Percentiles rank a stretch among this genome's conserved stretches.
These are phyloP conservation scores for Psilopsiagon aurifrons DNA, from an alignment of 2,113 vertebrate species.

Conservation along the genomic window DNA sequence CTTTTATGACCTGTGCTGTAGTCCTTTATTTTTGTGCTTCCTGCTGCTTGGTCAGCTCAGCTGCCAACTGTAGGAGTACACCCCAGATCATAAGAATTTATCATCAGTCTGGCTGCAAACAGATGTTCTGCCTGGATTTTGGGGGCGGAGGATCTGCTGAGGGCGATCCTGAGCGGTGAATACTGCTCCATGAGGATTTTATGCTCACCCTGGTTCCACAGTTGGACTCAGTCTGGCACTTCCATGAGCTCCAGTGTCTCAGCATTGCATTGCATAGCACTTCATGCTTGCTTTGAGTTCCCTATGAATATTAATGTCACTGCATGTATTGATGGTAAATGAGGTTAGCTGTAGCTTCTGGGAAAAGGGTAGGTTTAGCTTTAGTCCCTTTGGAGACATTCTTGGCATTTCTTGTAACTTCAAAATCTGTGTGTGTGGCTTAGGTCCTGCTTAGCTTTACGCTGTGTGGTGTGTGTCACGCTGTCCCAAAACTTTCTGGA, in stretches of 20 bases:
- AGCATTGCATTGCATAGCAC: not conserved
- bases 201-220: not conserved
- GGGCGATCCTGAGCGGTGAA: accelerated
- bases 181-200: not conserved
- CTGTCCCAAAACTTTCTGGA: not conserved
- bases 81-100: not conserved
- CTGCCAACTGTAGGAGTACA: not conserved
- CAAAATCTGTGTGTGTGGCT: not conserved
- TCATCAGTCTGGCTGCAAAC: not conserved
- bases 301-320: not conserved
- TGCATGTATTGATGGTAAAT: not conserved
- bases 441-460: not conserved
- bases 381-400: not conserved
- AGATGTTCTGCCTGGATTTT: not conserved
- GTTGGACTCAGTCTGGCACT: not conserved
- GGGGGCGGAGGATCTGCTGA: not conserved
- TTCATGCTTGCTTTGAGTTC: not conserved
- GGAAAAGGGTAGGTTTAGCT: not conserved
- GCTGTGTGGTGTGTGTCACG: not conserved
- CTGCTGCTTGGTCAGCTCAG: not conserved
- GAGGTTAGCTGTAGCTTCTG: not conserved
- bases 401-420: not conserved
- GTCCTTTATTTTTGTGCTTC: not conserved
- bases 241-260: not conserved
- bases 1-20: not conserved